Base-by-base conservation (phyloP, 2,113 vertebrate genomes). In the Ranitomeya imitator region DNA sequence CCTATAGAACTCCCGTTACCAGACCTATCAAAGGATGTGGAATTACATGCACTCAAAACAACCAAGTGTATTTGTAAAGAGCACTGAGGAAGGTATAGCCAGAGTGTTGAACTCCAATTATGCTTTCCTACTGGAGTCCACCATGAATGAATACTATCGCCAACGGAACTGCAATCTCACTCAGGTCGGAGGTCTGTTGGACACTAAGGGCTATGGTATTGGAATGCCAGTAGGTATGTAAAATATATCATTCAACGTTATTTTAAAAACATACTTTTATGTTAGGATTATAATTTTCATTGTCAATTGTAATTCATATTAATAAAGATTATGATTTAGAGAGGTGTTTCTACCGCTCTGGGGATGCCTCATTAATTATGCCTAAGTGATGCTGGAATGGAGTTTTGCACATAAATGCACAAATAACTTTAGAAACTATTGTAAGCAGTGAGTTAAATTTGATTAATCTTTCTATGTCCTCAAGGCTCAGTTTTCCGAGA, bases 21-120 rank as follows among this genome's bases (percentile, higher is more conserved):
- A 99, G 96, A 99, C 98, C 0, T 99, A 99, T 94, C 98, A 99
- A 91, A 95, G 98, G 61, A 99, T 99, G 98, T 99, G 98, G 98
- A 99, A 99, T 91, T 99, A 98, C 95, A 99, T 99, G 98, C 96
- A 99, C 92, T 99, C 98, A 57, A 99, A 99, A 93, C 97, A 99
- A 94, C 98, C 98, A 0, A 98, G 97, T 0, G 97, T 99, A 90
- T 99, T 99, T 15, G 98, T 99, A 90, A 99, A 99, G 95, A 99
- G 98, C 95, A 99, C 98, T 0, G 98, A 99, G 93, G 98, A 99
- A 88, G 98, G 98, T 23, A 99, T 99, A 1, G 97, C 98, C 0
- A 95, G 98, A 0, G 98, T 99, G 90, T 95, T 99, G 91, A 99
- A 99, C 91, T 99, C 98, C 90, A 99, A 99, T 93, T 99, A 99